Percentiles rank a stretch among this genome's conserved stretches.
Evolutionary conservation across 2,797 vertebrate genomes (phyloP).

Genomic region (Trachurus trachurus): DNA sequence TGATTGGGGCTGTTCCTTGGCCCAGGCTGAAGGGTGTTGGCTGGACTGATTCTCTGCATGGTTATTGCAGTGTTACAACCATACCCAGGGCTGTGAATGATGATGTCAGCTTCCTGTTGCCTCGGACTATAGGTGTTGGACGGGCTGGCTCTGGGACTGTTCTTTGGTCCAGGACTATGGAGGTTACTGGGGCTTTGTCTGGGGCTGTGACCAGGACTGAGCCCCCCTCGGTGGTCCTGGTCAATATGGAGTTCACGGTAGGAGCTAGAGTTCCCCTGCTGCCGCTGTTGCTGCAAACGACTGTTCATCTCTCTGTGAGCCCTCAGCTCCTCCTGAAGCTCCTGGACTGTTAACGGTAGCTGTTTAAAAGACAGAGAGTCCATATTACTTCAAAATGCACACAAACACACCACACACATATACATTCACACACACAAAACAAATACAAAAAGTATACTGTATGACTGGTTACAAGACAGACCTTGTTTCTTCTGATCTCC

Average conservation of each 20-base stretch:
- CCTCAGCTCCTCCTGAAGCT: conserved; percentile 94
- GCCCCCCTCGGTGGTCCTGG: conserved; percentile 70
- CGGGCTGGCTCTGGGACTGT: conserved; percentile 75
- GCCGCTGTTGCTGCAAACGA: conserved; percentile 89
- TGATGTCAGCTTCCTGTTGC: conserved; percentile 81
- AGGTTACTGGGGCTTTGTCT: conserved; percentile 76
- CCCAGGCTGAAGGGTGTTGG: conserved; percentile 69
- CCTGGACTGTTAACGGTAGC: conserved; percentile 94
- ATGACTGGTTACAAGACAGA: conserved; percentile 78
- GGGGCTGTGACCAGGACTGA: conserved; percentile 76
- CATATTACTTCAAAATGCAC: background rate
- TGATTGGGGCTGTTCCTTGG: conserved; percentile 62
- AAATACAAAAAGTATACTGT: conserved; percentile 47
- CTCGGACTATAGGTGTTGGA: conserved; percentile 76
- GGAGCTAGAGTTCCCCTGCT: conserved; percentile 77
- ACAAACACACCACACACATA: conserved; percentile 1
- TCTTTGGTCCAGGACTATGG: conserved; percentile 70
- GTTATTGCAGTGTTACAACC: conserved; percentile 58
- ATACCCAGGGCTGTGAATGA: conserved; percentile 81
- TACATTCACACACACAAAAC: background rate
- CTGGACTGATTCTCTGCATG: conserved; percentile 71
- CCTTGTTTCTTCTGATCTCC: conserved; percentile 92
- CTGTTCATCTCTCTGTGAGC: conserved; percentile 95
- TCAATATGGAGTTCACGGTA: conserved; percentile 72
- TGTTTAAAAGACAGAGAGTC: conserved; percentile 80